Base-by-base conservation (phyloP, 37 sponge, comb jelly and placozoan genomes). In the Spongilla lacustris region DNA sequence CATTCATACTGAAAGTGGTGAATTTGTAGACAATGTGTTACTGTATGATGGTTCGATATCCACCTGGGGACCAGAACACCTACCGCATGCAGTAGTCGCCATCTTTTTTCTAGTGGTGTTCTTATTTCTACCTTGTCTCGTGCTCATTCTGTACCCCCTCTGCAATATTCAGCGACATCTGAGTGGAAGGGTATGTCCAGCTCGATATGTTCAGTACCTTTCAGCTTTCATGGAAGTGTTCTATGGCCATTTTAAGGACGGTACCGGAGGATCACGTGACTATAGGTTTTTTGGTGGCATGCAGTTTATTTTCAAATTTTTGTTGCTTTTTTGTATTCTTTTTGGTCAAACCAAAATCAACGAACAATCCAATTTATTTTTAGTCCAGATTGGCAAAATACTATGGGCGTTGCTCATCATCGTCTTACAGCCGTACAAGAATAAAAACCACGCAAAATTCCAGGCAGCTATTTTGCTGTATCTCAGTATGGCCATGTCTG, bases 171-270 rank as follows among this genome's bases (percentile, higher is more conserved):
- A 41, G 41, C 3, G 41, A 6, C 41, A 6, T 6, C 41, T 41
- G 3, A 6, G 6, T 6, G 41, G 41, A 9, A 3, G 6, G 41
- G 41, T 3, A 41, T 6, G 41, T 77, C 4, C 49, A 8, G 48
- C 78, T 31, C 49, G 26, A 11, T 22, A 77, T 8, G 48, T 37
- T 9, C 78, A 41, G 36, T 35, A 19, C 49, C 19, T 36, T 2
- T 17, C 58, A 23, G 28, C 29, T 66, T 36, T 83, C 49, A 37
- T 72, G 25, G 83, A 83, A 2, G 46, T 14, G 14, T 83, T 83
- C 48, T 73, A 83, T 29, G 83, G 83, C 41, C 73, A 50, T 26
- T 71, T 46, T 4, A 83, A 83, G 71, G 38, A 72, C 38, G 83
- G 83, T 5, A 71, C 50, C 13, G 73, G 9, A 30, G 50, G 33